These are phyloP conservation scores for Holacanthella duospinosa DNA, from an alignment of 2,888 invertebrate genomes.

Conservation along the genomic window DNA sequence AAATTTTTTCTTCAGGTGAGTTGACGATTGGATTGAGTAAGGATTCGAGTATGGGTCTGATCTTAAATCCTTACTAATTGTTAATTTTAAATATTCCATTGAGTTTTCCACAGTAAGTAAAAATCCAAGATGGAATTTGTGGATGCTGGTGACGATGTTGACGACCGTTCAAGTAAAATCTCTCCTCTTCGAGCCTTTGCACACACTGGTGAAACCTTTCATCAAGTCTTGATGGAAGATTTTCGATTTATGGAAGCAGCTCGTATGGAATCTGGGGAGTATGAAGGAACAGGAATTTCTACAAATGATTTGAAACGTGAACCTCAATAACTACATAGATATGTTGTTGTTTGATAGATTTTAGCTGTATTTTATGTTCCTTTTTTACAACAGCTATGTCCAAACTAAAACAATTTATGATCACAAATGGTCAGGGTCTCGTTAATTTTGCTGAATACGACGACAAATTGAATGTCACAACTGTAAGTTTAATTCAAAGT, in stretches of 20 bases:
- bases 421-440: conserved; percentile 25
- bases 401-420: conserved; percentile 9
- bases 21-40: too few species aligned
- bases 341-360: too few species aligned
- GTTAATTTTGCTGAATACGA: conserved; percentile 26
- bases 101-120: too few species aligned
- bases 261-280: conserved; percentile 23
- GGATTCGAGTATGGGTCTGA: too few species aligned
- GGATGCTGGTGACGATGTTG: neutral
- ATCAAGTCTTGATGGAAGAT: conserved; percentile 32
- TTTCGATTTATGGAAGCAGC: conserved; percentile 34
- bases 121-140: neutral
- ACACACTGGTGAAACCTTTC: conserved; percentile 19
- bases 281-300: conserved; percentile 24
- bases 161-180: neutral
- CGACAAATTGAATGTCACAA: conserved; percentile 12
- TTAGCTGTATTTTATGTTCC: too few species aligned
- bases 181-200: neutral
- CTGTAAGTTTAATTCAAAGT: neutral
- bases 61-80: too few species aligned
- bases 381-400: conserved; percentile 6
- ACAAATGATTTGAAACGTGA: conserved; percentile 23
- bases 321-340: too few species aligned
- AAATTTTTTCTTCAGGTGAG: too few species aligned
- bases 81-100: too few species aligned